These are phyloP conservation scores for Epistrophe grossulariae DNA, from an alignment of 2,888 invertebrate genomes.

Conservation along the genomic window DNA sequence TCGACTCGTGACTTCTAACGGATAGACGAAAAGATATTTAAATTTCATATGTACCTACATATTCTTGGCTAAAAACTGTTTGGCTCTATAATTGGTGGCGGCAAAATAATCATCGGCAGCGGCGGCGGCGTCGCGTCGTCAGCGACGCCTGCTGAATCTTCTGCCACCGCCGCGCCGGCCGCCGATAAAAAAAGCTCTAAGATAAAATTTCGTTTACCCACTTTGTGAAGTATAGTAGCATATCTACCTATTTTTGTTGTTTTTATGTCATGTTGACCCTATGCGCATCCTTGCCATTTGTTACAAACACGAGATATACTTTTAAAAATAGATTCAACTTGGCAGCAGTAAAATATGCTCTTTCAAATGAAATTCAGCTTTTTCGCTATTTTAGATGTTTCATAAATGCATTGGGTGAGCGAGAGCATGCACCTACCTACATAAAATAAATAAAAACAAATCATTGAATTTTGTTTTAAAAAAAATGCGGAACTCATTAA, in stretches of 20 bases:
- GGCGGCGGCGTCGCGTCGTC: neutral
- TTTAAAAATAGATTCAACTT: constrained; percentile 59
- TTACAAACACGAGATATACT: constrained; percentile 40
- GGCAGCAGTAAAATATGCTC: constrained; percentile 52
- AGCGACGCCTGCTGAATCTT: constrained; percentile 30
- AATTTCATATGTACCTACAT: neutral
- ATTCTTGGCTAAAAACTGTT: constrained; percentile 42
- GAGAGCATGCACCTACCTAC: no score
- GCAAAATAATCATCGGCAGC: constrained; percentile 10
- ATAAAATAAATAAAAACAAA: neutral
- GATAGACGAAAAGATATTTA: constrained; percentile 43
- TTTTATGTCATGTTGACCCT: constrained; percentile 53
- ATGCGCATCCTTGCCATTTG: constrained; percentile 70
- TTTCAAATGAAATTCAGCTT: constrained; percentile 24
- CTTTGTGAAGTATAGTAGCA: neutral
- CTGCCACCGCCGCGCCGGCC: no score
- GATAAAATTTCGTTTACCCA: constrained; percentile 6
- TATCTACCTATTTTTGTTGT: neutral
- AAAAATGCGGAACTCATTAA: constrained; percentile 29
- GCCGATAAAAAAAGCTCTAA: constrained; percentile 34
- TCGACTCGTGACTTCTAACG: constrained; percentile 39
- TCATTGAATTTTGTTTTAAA: neutral
- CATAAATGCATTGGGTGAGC: constrained; percentile 37
- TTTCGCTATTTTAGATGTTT: constrained; percentile 10
- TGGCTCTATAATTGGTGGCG: constrained; percentile 60